Conservation (phyloP, 1,140 invertebrate species). For the Scaptodrosophila lebanonensis region DNA sequence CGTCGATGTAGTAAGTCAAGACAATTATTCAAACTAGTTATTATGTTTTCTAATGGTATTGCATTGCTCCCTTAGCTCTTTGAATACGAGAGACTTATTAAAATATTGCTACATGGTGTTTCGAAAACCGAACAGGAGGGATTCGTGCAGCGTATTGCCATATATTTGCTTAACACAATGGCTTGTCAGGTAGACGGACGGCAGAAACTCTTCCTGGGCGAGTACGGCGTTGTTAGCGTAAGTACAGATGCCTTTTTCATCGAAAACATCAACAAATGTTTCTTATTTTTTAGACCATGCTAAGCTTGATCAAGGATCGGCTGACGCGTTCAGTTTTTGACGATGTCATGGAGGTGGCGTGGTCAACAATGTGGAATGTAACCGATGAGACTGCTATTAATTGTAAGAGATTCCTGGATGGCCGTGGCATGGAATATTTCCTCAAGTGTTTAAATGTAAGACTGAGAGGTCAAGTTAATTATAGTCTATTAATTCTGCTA, state of each 20-base stretch:
- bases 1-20: conserved; percentile 88
- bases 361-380: conserved; percentile 99
- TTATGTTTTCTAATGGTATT: conserved; percentile 36
- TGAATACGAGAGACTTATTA: conserved; percentile 92
- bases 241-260: conserved; percentile 58
- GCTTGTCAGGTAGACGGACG: conserved; percentile 96
- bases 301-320: conserved; percentile 88
- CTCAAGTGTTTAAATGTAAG: conserved; percentile 87
- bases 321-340: conserved; percentile 88
- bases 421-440: conserved; percentile 91
- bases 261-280: neutral
- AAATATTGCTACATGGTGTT: conserved; percentile 90
- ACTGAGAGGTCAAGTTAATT: neutral
- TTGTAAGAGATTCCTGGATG: conserved; percentile 92
- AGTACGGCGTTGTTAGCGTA: conserved; percentile 91
- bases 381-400: conserved; percentile 97
- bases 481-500: neutral
- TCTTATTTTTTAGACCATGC: conserved; percentile 85
- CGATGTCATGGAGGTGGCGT: conserved; percentile 97
- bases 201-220: conserved; percentile 93
- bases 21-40: neutral
- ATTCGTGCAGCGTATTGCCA: conserved; percentile 95
- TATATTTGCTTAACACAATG: conserved; percentile 95
- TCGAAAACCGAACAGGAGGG: conserved; percentile 89
- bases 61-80: no score